Evolutionary conservation across 2,113 vertebrate species (phyloP).

Genomic region (Petroica traversi): DNA sequence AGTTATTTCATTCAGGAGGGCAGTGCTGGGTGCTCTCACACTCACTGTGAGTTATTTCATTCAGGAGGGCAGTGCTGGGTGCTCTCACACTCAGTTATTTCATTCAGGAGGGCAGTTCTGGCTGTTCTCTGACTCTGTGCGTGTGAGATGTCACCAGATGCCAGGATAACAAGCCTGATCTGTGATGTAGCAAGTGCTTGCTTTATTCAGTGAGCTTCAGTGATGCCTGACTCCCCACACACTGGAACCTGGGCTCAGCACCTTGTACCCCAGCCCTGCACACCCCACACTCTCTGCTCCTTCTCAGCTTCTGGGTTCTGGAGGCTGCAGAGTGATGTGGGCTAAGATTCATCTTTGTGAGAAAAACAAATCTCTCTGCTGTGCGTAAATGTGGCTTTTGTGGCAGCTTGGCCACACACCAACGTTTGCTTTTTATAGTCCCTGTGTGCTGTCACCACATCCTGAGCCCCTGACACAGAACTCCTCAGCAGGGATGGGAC

Average conservation of each 20-base stretch:
- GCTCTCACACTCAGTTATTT: background rate
- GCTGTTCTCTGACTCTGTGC: background rate
- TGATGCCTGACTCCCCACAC: background rate
- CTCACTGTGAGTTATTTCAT: background rate
- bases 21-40: background rate
- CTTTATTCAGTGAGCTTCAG: background rate
- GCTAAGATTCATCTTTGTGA: background rate
- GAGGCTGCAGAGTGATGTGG: background rate
- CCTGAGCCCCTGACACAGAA: background rate
- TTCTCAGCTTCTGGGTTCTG: background rate
- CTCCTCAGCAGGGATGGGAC: background rate
- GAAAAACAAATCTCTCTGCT: background rate
- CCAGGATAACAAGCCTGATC: background rate
- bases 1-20: background rate
- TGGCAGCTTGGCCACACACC: background rate
- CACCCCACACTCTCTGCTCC: background rate
- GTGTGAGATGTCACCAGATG: background rate
- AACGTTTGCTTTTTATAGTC: background rate
- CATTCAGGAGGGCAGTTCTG: background rate
- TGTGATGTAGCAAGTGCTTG: background rate
- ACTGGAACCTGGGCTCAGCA: rapidly evolving
- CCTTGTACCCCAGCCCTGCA: background rate
- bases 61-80: background rate
- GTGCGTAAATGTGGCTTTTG: background rate
- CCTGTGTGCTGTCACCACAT: background rate